Conservation (phyloP, 2,888 invertebrate genomes). For the Cataglyphis cursor region DNA sequence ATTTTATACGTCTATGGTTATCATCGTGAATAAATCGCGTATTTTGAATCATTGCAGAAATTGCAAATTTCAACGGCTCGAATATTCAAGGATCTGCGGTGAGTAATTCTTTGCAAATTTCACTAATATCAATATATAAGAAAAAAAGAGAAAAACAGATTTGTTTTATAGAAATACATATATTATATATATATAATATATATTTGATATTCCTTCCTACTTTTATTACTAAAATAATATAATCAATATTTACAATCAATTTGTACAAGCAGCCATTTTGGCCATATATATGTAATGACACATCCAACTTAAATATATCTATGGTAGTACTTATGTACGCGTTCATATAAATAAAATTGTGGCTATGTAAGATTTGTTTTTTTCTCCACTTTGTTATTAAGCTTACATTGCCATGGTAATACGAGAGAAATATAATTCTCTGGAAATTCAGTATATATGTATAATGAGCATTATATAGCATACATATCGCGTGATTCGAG, state of each 20-base stretch:
- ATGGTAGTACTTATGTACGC: neutral
- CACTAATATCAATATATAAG: neutral
- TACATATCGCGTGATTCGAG: neutral
- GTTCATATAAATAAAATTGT: constrained; percentile 30
- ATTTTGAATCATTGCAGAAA: neutral
- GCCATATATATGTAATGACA: constrained; percentile 61
- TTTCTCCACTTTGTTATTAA: constrained; percentile 13
- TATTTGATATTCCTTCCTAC: constrained; percentile 65
- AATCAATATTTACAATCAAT: constrained; percentile 80
- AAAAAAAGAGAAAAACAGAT: neutral
- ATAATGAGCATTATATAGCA: constrained; percentile 7
- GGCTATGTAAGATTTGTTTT: constrained; percentile 5
- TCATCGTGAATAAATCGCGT: neutral
- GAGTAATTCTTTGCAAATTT: neutral
- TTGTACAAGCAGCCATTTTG: constrained; percentile 77
- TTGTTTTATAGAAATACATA: constrained; percentile 3
- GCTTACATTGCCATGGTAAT: neutral
- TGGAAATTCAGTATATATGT: neutral
- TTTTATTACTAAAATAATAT: constrained; percentile 74
- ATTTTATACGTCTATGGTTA: neutral
- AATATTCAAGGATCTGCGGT: no score
- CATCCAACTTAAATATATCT: constrained; percentile 31
- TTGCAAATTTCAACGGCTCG: neutral
- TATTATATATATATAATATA: constrained; percentile 57
- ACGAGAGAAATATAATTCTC: neutral